A percentile compares a stretch with the other conserved stretches of the same genome.
Conservation (phyloP, 2,888 invertebrate genomes). For the Eueremaeus valkanovi region DNA sequence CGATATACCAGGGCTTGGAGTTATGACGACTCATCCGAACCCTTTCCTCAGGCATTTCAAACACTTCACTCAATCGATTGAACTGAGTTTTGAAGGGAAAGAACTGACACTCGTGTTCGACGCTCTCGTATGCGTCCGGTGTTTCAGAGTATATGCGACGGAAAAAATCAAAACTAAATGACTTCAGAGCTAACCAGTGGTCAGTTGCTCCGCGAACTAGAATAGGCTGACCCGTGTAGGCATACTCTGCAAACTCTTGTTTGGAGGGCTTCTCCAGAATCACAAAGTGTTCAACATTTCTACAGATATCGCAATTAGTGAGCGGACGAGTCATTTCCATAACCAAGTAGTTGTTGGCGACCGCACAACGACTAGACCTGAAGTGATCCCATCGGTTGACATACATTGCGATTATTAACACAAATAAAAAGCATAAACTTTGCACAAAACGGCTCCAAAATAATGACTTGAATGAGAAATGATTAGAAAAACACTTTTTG, state of each 20-base stretch:
- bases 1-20: slow-evolving; percentile 75
- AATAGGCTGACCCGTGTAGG: slow-evolving; percentile 74
- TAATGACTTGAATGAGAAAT: neutral
- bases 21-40: slow-evolving; percentile 62
- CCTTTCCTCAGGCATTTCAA: slow-evolving; percentile 66
- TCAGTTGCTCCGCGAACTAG: slow-evolving; percentile 68
- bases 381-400: slow-evolving; percentile 12
- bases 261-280: slow-evolving; percentile 58
- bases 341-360: slow-evolving; percentile 76
- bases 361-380: slow-evolving; percentile 61
- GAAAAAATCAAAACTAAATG: slow-evolving; percentile 50
- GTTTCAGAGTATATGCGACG: slow-evolving; percentile 48
- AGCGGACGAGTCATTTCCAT: slow-evolving; percentile 83
- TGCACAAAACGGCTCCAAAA: slow-evolving; percentile 12
- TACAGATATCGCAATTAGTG: slow-evolving; percentile 74
- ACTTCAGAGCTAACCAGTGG: slow-evolving; percentile 71
- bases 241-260: slow-evolving; percentile 66
- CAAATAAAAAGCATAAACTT: slow-evolving; percentile 1
- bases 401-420: slow-evolving; percentile 18
- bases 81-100: slow-evolving; percentile 79
- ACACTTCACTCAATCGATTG: slow-evolving; percentile 69
- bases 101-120: slow-evolving; percentile 78
- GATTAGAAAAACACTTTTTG: neutral
- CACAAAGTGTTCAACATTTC: slow-evolving; percentile 63
- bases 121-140: slow-evolving; percentile 65